phyloP scores from a whole-genome alignment of 2,113 vertebrate species.

The Coptodon bakossiorum region DNA sequence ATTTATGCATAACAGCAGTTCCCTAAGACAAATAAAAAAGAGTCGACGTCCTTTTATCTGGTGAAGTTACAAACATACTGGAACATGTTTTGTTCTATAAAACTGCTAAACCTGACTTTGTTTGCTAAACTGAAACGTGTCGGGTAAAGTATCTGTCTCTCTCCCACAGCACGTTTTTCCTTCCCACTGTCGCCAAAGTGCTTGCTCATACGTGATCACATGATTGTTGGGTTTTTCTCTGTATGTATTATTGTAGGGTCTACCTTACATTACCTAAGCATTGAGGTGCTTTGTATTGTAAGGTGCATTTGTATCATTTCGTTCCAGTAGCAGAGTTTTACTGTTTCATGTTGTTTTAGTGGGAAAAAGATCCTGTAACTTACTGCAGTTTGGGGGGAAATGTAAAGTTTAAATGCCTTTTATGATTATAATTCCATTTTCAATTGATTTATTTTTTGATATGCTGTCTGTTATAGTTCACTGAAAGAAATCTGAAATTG shows the following conservation, averaged over 20 bases:
- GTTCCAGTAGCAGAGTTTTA: background rate
- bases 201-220: background rate
- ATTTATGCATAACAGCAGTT: too few species aligned
- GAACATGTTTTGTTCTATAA: background rate
- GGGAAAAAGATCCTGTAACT: background rate
- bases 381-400: background rate
- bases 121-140: too few species aligned
- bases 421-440: background rate
- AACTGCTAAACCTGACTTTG: too few species aligned
- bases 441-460: accelerated
- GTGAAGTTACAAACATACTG: background rate
- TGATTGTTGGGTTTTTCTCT: background rate
- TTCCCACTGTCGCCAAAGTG: accelerated
- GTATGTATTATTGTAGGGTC: too few species aligned
- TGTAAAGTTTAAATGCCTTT: background rate
- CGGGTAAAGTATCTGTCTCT: too few species aligned
- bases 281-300: accelerated
- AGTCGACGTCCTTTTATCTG: background rate
- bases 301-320: background rate
- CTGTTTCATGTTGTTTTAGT: background rate
- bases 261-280: accelerated
- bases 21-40: background rate
- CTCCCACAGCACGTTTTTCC: background rate
- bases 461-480: background rate
- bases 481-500: background rate